Evolutionary conservation across 2,797 vertebrate species (phyloP).

Genomic region (Helicolenus hilgendorfi): DNA sequence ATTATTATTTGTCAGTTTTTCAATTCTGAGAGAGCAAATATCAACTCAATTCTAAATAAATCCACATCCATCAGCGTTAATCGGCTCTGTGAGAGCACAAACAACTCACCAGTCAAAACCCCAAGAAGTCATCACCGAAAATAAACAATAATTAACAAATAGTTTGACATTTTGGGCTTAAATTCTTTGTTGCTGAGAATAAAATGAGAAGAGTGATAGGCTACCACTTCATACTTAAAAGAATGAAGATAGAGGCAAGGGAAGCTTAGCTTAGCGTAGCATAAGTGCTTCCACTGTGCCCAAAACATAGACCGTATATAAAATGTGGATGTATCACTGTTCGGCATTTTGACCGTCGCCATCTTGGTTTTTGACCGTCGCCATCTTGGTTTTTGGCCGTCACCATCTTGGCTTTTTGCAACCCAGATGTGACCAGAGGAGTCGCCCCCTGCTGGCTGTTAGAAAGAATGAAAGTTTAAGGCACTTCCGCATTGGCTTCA

Average conservation of each 20-base stretch:
- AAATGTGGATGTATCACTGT: too few species aligned
- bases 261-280: neutral
- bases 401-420: too few species aligned
- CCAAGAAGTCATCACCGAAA: neutral
- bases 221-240: neutral
- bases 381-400: too few species aligned
- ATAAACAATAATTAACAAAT: constrained; percentile 4
- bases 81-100: neutral
- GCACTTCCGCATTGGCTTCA: too few species aligned
- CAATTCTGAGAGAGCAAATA: neutral
- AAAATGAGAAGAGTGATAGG: neutral
- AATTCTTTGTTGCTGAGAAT: neutral
- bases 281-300: neutral
- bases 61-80: neutral
- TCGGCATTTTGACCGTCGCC: too few species aligned
- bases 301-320: neutral
- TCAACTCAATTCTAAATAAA: neutral
- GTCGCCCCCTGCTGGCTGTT: too few species aligned
- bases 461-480: too few species aligned
- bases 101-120: neutral
- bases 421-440: too few species aligned
- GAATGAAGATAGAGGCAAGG: neutral
- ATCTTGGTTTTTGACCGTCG: too few species aligned
- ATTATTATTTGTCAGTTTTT: neutral
- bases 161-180: neutral